Percentiles rank a stretch among this genome's conserved stretches.
phyloP scores from a whole-genome alignment of 2,888 invertebrate species.

The Bellardia pandia region DNA sequence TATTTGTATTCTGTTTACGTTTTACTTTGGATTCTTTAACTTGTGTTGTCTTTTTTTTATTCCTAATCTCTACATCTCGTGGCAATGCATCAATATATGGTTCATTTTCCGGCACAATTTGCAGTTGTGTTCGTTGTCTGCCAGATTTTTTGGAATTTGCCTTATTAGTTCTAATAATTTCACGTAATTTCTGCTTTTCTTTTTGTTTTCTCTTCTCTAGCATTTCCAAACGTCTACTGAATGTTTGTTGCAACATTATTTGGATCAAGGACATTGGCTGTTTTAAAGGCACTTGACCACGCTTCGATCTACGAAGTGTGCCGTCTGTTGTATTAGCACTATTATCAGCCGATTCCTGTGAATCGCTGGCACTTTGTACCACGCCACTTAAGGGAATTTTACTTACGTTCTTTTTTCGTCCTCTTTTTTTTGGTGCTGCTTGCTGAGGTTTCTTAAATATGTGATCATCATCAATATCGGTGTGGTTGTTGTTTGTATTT shows the following conservation, averaged over 20 bases:
- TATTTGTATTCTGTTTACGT: constrained; percentile 17
- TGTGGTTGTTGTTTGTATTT: neutral
- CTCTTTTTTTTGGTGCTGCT: constrained; percentile 61
- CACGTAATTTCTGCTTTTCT: neutral
- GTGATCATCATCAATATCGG: constrained; percentile 29
- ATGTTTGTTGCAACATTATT: constrained; percentile 27
- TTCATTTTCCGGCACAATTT: constrained; percentile 6
- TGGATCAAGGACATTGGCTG: constrained; percentile 49
- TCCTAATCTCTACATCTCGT: constrained; percentile 33
- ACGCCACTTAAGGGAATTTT: neutral
- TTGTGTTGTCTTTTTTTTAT: constrained; percentile 14
- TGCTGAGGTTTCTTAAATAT: constrained; percentile 74
- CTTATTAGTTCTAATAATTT: neutral
- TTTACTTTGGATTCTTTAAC: constrained; percentile 14
- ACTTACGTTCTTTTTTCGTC: neutral
- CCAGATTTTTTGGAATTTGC: neutral
- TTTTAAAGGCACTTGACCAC: constrained; percentile 76
- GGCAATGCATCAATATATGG: neutral
- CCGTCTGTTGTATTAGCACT: constrained; percentile 5
- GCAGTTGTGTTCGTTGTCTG: neutral
- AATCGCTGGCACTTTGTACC: neutral
- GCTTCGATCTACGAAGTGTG: constrained; percentile 78
- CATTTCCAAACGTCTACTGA: neutral
- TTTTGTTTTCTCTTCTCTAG: neutral
- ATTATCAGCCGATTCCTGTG: neutral